These are phyloP conservation scores for Nannoperca australis DNA, from an alignment of 2,797 vertebrate species.

Conservation along the genomic window DNA sequence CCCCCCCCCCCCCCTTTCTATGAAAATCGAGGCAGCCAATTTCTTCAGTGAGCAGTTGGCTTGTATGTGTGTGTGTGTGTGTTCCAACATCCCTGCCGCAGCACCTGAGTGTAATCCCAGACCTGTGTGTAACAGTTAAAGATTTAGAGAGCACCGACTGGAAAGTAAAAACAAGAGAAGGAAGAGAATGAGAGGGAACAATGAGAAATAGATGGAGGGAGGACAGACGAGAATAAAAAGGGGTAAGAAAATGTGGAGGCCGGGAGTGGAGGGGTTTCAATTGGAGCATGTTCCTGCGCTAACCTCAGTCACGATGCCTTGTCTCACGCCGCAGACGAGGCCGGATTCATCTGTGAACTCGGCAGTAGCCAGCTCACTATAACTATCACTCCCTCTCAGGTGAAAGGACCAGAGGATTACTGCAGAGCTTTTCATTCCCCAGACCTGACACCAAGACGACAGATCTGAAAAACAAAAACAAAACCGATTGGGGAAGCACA, in stretches of 20 bases:
- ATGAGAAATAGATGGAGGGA: slow-evolving; percentile 17
- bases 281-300: slow-evolving; percentile 47
- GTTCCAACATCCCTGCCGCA: slow-evolving; percentile 41
- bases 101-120: slow-evolving; percentile 53
- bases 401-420: slow-evolving; percentile 66
- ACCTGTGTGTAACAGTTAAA: slow-evolving; percentile 40
- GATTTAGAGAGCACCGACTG: background rate
- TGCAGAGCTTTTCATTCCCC: slow-evolving; percentile 44
- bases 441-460: slow-evolving; percentile 13
- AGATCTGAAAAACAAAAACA: background rate
- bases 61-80: slow-evolving; percentile 44
- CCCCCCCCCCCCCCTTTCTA: slow-evolving; percentile 1
- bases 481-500: background rate
- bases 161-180: background rate
- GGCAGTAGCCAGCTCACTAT: slow-evolving; percentile 50
- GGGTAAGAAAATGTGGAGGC: slow-evolving; percentile 12
- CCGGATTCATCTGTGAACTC: slow-evolving; percentile 45
- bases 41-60: slow-evolving; percentile 55
- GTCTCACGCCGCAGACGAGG: slow-evolving; percentile 34
- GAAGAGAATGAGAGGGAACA: slow-evolving; percentile 1
- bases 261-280: slow-evolving; percentile 40
- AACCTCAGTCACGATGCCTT: slow-evolving; percentile 66
- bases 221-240: background rate
- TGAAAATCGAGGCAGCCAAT: slow-evolving; percentile 71
- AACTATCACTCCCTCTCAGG: slow-evolving; percentile 67